phyloP scores from a whole-genome alignment of 2,888 invertebrate genomes.

The Imbricaverruca yamaguchii region DNA sequence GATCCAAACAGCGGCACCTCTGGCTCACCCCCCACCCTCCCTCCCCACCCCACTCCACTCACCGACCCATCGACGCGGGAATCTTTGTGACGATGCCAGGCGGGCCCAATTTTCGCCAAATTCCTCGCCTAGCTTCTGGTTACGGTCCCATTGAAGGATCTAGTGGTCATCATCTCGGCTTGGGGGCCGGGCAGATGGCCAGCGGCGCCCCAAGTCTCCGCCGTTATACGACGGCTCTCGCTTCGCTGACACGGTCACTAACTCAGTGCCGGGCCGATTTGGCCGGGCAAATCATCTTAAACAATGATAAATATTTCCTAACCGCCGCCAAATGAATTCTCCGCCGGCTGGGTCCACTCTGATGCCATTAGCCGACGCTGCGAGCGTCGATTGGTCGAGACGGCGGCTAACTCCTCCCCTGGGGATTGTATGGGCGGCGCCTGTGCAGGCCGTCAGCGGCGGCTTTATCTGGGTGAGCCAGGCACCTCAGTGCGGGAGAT shows the following conservation, averaged over 20 bases:
- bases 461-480: not conserved
- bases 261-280: not conserved
- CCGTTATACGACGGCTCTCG: not conserved
- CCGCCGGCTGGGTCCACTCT: not conserved
- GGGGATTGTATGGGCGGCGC: not conserved
- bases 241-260: not conserved
- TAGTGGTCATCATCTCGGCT: too few species aligned
- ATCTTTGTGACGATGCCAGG: too few species aligned
- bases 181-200: too few species aligned
- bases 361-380: not conserved
- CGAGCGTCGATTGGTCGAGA: not conserved
- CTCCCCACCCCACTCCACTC: too few species aligned
- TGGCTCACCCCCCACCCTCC: too few species aligned
- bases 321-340: conserved; percentile 4
- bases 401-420: not conserved
- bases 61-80: too few species aligned
- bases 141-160: too few species aligned
- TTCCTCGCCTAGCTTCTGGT: too few species aligned
- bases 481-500: too few species aligned
- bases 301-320: conserved; percentile 21
- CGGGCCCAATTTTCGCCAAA: too few species aligned
- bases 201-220: too few species aligned
- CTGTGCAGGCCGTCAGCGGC: not conserved
- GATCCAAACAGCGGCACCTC: too few species aligned
- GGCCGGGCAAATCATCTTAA: not conserved